Conservation (phyloP, 2,888 invertebrate species). For the Mythimna vitellina region DNA sequence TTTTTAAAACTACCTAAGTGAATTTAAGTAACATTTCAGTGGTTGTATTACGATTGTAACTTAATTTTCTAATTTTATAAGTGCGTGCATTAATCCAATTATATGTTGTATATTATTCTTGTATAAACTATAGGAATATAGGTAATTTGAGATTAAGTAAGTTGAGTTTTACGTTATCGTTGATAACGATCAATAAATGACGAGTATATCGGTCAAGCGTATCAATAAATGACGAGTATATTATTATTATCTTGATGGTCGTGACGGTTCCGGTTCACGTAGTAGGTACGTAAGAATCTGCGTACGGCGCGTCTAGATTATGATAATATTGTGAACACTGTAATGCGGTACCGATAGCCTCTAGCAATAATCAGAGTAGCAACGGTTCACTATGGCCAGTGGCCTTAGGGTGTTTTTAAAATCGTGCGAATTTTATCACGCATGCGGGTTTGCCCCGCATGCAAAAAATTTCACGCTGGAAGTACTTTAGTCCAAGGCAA, state of each 20-base stretch:
- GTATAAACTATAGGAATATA: not conserved
- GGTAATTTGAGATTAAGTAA: not conserved
- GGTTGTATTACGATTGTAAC: too few relatives aligned
- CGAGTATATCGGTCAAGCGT: conserved; percentile 5
- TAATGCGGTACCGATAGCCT: conserved; percentile 10
- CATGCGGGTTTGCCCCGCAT: too few relatives aligned
- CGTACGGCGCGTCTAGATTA: conserved; percentile 10
- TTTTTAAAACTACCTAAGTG: too few relatives aligned
- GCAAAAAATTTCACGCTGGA: too few relatives aligned
- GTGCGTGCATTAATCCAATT: too few relatives aligned
- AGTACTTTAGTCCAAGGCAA: too few relatives aligned
- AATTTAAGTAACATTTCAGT: too few relatives aligned
- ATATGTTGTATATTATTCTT: too few relatives aligned
- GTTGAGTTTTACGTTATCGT: not conserved
- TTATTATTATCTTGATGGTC: conserved; percentile 3
- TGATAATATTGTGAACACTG: conserved; percentile 21
- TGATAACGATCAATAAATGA: not conserved
- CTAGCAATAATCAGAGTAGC: not conserved
- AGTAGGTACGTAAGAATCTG: not conserved
- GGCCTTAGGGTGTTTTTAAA: too few relatives aligned
- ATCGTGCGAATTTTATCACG: too few relatives aligned
- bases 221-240: conserved; percentile 10
- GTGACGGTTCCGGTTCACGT: conserved; percentile 22
- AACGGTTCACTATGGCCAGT: not conserved
- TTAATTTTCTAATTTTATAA: too few relatives aligned